Percentiles rank a stretch among this genome's conserved stretches.
phyloP scores from a whole-genome alignment of 2,797 vertebrate genomes.

The Leptodactylus fallax region DNA sequence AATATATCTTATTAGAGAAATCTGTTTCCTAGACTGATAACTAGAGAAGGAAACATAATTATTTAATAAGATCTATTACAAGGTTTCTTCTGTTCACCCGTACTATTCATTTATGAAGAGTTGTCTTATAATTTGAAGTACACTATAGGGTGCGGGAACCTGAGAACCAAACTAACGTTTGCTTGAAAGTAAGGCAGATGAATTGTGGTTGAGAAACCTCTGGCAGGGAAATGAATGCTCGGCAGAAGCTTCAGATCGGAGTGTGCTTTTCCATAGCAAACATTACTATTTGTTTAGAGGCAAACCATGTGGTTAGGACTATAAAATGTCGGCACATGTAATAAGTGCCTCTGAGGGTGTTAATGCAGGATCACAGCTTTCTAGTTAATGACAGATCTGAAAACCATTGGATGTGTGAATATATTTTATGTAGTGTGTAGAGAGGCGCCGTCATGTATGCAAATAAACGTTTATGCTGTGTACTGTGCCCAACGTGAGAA shows the following conservation, averaged over 20 bases:
- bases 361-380: conserved; percentile 33
- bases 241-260: background rate
- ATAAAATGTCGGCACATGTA: conserved; percentile 8
- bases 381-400: background rate
- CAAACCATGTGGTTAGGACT: conserved; percentile 9
- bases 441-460: background rate
- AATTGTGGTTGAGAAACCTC: background rate
- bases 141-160: no score
- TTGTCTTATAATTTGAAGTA: no score
- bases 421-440: background rate
- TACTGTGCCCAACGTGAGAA: no score
- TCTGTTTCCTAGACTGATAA: no score
- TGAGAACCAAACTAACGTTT: background rate
- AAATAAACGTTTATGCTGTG: no score
- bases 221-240: background rate
- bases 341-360: background rate
- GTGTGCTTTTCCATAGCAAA: conserved; percentile 2
- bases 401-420: conserved; percentile 14
- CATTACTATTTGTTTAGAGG: background rate
- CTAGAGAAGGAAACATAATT: no score
- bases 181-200: background rate
- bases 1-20: no score
- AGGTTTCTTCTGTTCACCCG: no score
- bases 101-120: no score
- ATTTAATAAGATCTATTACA: no score